These are phyloP conservation scores for Choreutis nemorana DNA, from an alignment of 2,888 invertebrate genomes.

Conservation along the genomic window DNA sequence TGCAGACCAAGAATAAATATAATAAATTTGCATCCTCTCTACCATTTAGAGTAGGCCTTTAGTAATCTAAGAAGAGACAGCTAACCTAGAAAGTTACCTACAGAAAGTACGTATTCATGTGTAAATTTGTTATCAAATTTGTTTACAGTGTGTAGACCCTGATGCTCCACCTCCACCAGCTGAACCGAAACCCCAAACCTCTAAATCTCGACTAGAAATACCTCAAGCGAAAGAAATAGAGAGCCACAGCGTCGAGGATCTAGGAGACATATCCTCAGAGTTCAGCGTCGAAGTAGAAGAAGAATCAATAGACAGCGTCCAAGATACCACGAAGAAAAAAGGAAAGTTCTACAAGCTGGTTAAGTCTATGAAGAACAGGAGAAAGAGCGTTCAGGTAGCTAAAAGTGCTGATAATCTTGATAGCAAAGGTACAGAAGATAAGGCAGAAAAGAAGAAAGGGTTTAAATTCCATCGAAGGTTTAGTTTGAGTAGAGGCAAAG, in stretches of 20 bases:
- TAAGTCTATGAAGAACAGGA: slow-evolving; percentile 55
- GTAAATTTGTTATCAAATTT: slow-evolving; percentile 1
- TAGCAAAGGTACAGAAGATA: slow-evolving; percentile 34
- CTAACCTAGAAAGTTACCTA: no score
- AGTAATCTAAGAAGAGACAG: no score
- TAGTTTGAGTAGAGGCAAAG: slow-evolving; percentile 48
- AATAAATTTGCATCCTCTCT: no score
- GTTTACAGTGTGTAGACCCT: slow-evolving; percentile 49
- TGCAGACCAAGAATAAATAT: no score
- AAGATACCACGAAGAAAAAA: slow-evolving; percentile 43
- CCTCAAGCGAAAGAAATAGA: slow-evolving; percentile 36
- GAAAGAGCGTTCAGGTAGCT: slow-evolving; percentile 57
- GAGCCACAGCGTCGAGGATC: slow-evolving; percentile 53
- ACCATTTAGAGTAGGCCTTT: no score
- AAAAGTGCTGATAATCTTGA: slow-evolving; percentile 55
- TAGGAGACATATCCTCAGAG: slow-evolving; percentile 58
- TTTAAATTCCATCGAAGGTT: slow-evolving; percentile 57
- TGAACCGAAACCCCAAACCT: slow-evolving; percentile 44
- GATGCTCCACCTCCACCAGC: slow-evolving; percentile 38
- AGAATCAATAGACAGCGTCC: slow-evolving; percentile 30
- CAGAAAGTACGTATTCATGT: no score
- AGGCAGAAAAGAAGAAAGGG: slow-evolving; percentile 45
- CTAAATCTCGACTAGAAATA: slow-evolving; percentile 38
- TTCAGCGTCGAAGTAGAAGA: slow-evolving; percentile 58
- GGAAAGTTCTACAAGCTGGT: slow-evolving; percentile 56